Percentiles rank a stretch among this genome's conserved stretches.
These are phyloP conservation scores for Alethe diademata DNA, from an alignment of 2,113 vertebrate genomes.

Conservation along the genomic window DNA sequence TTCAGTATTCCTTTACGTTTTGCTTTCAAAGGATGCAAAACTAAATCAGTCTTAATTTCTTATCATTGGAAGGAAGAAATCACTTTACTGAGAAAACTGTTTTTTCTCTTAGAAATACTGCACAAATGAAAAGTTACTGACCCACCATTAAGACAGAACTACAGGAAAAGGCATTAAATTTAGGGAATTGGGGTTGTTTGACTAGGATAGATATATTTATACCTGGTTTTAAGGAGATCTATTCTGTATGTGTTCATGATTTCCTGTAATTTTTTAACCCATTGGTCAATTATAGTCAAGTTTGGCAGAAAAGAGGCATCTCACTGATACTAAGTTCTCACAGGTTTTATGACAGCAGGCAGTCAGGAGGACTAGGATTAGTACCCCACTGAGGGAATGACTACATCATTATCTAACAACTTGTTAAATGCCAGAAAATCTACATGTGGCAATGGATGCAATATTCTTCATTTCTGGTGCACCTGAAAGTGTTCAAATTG, in stretches of 20 bases:
- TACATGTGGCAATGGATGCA: background rate
- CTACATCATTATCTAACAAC: constrained; percentile 29
- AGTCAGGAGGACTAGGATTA: constrained; percentile 23
- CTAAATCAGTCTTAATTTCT: background rate
- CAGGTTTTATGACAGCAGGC: constrained; percentile 23
- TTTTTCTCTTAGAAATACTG: background rate
- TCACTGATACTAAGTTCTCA: constrained; percentile 7
- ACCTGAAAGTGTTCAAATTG: background rate
- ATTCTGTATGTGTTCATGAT: background rate
- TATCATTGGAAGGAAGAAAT: background rate
- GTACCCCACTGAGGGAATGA: constrained; percentile 17
- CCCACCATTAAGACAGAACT: background rate
- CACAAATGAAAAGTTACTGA: background rate
- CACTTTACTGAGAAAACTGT: background rate
- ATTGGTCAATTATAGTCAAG: background rate
- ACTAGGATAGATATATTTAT: background rate
- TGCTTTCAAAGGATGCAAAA: background rate
- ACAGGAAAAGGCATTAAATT: background rate
- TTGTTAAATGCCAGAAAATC: constrained; percentile 31
- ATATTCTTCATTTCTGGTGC: background rate
- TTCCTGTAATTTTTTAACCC: background rate
- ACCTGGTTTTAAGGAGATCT: background rate
- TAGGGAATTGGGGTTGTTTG: background rate
- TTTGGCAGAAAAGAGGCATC: constrained; percentile 2
- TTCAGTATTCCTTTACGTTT: background rate